Base-by-base conservation (phyloP, 2,113 vertebrate species). In the Cathartes aura region DNA sequence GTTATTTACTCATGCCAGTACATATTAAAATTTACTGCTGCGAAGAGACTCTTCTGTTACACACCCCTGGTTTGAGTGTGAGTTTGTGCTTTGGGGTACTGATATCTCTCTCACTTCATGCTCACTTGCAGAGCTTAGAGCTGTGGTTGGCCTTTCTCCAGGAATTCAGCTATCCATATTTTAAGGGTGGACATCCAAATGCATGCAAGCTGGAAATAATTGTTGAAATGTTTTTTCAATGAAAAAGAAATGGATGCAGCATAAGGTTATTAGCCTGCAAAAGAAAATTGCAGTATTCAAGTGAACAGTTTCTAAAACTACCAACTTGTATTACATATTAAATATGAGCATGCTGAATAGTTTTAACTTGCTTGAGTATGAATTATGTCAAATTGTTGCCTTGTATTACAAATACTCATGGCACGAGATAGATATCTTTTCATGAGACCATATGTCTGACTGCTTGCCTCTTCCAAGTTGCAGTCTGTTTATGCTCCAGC, bases 361-460 rank as follows among this genome's bases (percentile, higher is more conserved):
- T 18, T 72, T 79, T 72, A 89, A 40, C n/a, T 79, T 91, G 45
- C 38, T 92, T 55, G 62, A 76, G 17, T 83, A 47, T 29, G 43
- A 89, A 43, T 75, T 56, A 52, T 43, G 68, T 79, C 29, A 72
- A 59, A 48, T 60, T 82, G 52, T 59, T 94, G 79, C n/a, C 38
- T 84, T 75, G n/a, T 59, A 79, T 87, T 93, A 85, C 89, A 95
- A 91, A 85, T 72, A 92, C 12, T 48, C 43, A 32, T 94, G 87
- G 43, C 53, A 56, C 11, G 43, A 90, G 73, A 81, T 20, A 47
- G 30, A 12, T 55, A 36, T 64, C 36, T 89, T 67, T 87, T 83
- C n/a, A 29, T 48, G 58, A 87, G 62, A 91, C 94, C 89, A 40
- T 93, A 91, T 89, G 93, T 91, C 52, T 94, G 47, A 55, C 17